Percentiles rank a stretch among this genome's conserved stretches.
phyloP scores from a whole-genome alignment of 1,140 invertebrate species.

The Aporrectodea caliginosa region DNA sequence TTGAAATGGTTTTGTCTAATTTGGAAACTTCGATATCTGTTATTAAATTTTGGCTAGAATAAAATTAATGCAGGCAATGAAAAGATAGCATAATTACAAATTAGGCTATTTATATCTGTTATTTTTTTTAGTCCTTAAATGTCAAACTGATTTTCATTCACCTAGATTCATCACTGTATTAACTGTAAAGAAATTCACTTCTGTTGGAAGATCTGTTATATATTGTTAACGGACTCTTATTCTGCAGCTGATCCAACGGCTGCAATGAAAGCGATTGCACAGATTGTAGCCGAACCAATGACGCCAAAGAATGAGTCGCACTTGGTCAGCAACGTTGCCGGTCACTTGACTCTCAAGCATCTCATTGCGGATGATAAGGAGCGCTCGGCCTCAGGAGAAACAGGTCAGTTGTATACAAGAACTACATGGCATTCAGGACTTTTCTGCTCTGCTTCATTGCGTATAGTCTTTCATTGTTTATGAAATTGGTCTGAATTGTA shows the following conservation, averaged over 20 bases:
- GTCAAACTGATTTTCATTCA: not conserved
- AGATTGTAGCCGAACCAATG: constrained; percentile 48
- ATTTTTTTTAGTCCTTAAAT: not conserved
- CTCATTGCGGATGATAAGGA: constrained; percentile 66
- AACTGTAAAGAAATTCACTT: not conserved
- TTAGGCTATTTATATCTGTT: not conserved
- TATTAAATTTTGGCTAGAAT: not conserved
- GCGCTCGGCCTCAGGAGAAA: constrained; percentile 43
- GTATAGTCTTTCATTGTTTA: too few species aligned
- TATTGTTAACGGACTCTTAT: too few species aligned
- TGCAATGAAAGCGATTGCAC: constrained; percentile 48
- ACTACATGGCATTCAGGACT: too few species aligned
- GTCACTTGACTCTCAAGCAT: constrained; percentile 77
- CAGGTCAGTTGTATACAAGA: too few species aligned
- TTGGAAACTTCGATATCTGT: too few species aligned
- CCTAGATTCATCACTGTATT: not conserved
- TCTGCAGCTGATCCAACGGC: constrained; percentile 45
- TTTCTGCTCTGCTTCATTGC: too few species aligned
- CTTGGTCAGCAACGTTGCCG: constrained; percentile 73
- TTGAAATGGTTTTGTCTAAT: too few species aligned
- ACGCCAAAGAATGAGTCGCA: constrained; percentile 41
- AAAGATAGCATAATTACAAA: not conserved
- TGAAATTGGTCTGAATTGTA: too few species aligned
- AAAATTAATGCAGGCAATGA: not conserved
- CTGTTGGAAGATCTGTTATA: not conserved